Base-by-base conservation (phyloP, 2,797 vertebrate genomes). In the Galago senegalensis region DNA sequence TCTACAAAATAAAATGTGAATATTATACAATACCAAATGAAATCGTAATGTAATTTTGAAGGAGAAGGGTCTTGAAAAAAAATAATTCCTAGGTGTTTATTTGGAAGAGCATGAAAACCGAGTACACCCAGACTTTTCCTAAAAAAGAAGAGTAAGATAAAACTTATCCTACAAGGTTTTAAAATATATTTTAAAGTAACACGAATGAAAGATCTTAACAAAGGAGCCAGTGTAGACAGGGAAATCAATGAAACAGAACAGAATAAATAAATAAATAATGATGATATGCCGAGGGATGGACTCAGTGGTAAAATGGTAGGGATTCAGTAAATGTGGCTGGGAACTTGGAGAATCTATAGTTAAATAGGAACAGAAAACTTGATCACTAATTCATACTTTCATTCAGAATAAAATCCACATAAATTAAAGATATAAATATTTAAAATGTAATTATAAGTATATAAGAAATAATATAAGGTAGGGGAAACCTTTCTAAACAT, bases 171-270 rank as follows among this genome's bases (percentile, higher is more conserved):
- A 49, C 7, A 1, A 31, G 8, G 53, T 81, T 76, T 93, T 76
- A n/a, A 83, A 94, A 90, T 72, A 58, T 9, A 93, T 67, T 89
- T 94, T 63, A 90, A 93, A 83, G 16, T 37, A 10, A 60, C 3
- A 76, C 72, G 93, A 89, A 43, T 76, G 16, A 86, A 82, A 40
- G 13, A 12, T 0, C 65, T 93, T 89, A 40, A 69, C 20, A 80
- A 96, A 4, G 5, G 20, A 89, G 25, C 2, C 43, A 92, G 46
- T 46, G 81, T 7, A 87, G 21, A 60, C 56, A 63, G 14, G 58
- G 17, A 92, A 92, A 75, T 75, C 65, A 65, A 29, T 8, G 29
- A 91, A 81, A 70, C 20, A 87, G 7, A 43, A 61, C 14, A 46
- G n/a, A 83, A 88, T 56, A 76, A 96, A 17, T 46, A 73, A 87